phyloP scores from a whole-genome alignment of 2,888 invertebrate genomes.

The Desoria tigrina region DNA sequence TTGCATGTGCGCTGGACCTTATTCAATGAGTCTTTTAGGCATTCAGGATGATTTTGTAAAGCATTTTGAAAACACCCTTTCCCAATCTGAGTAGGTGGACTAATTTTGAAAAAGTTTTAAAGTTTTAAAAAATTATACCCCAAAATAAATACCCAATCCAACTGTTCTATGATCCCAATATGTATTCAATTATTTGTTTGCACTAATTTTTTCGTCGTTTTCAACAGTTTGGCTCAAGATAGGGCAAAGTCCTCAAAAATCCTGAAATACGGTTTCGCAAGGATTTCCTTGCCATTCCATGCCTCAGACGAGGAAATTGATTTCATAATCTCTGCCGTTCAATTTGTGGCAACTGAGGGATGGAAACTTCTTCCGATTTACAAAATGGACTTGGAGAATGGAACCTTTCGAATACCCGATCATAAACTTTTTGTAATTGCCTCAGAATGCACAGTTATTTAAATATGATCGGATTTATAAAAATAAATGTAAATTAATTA shows the following conservation, averaged over 20 bases:
- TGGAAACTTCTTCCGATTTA: conserved; percentile 44
- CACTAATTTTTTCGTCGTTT: conserved; percentile 59
- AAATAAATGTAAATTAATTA: too few species aligned
- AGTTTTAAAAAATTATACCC: too few species aligned
- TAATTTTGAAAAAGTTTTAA: too few species aligned
- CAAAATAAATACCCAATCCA: too few species aligned
- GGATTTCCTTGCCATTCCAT: conserved; percentile 82
- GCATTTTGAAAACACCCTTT: conserved; percentile 73
- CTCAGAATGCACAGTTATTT: too few species aligned
- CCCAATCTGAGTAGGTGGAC: too few species aligned
- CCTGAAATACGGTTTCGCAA: conserved; percentile 79
- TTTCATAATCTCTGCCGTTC: conserved; percentile 78
- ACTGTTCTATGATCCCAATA: too few species aligned
- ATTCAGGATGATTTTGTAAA: conserved; percentile 74
- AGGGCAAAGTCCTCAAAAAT: conserved; percentile 56
- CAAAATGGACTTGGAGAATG: conserved; percentile 19
- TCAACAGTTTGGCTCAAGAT: not conserved
- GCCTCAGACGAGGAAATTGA: conserved; percentile 76
- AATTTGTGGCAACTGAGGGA: conserved; percentile 80
- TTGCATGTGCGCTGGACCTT: conserved; percentile 75
- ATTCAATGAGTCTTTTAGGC: conserved; percentile 72
- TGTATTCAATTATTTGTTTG: too few species aligned
- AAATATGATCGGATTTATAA: too few species aligned
- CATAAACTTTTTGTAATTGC: too few species aligned
- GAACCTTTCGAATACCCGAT: conserved; percentile 7